Base-by-base conservation (phyloP, 1,140 invertebrate genomes). In the Hyles euphorbiae region DNA sequence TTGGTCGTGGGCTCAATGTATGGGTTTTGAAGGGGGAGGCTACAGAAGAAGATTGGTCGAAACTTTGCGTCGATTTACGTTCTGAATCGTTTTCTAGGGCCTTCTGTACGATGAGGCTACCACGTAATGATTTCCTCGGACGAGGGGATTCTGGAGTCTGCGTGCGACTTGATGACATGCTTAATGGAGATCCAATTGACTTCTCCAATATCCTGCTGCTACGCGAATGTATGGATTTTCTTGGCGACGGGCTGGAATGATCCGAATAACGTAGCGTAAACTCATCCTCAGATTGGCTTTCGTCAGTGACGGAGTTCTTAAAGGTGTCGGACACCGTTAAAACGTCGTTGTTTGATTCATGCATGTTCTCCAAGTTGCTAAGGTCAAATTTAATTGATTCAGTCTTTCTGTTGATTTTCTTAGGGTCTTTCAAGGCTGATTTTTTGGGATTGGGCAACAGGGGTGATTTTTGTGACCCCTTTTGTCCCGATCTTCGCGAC, bases 301-400 rank as follows among this genome's bases (percentile, higher is more conserved):
- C 65, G 10, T 56, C 32, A 3, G 12, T 34, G 7, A 46, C 48
- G 4, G 43, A 33, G 12, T 53, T 50, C 11, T 34, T 43, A 4
- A 61, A 56, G 8, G 61, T 67, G n/a, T 76, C 68, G 32, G 46
- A 62, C 6, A 75, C 43, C 22, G 65, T 48, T 12, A 76, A 44
- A 3, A 76, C 54, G 36, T 79, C 73, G 2, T 58, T 5, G 33
- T 52, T 32, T 33, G 67, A 22, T 2, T 55, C 36, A 34, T 32
- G 44, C 12, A 2, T 56, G 43, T 53, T 67, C 9, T 83, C 77
- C 2, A 87, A 58, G 51, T 87, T 83, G 56, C 78, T 83, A 3
- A 87, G 45, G 46, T 87, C 84, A 48, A 87, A 87, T 47, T 85
- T 85, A 6, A 87, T 87, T 4, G 81, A 81, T 60, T 87, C 84